Percentiles rank a stretch among this genome's conserved stretches.
These are phyloP conservation scores for Lasioglossum lativentre DNA, from an alignment of 2,888 invertebrate species.

Conservation along the genomic window DNA sequence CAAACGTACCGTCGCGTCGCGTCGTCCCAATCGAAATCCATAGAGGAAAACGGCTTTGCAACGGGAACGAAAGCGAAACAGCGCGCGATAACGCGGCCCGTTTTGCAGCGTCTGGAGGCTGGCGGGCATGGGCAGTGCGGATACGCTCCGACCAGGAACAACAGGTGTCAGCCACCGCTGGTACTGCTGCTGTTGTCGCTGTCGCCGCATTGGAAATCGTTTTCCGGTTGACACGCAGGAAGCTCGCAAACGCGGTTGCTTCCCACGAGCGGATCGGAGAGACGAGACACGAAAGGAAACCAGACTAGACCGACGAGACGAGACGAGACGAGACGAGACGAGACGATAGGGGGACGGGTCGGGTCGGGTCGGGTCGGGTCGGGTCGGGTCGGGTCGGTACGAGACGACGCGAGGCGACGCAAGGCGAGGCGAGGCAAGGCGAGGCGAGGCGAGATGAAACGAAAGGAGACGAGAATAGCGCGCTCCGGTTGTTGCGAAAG, in stretches of 20 bases:
- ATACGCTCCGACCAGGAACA: constrained; percentile 20
- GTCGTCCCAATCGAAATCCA: neutral
- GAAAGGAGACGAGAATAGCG: constrained; percentile 19
- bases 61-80: constrained; percentile 7
- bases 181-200: neutral
- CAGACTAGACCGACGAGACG: neutral
- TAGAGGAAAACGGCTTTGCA: neutral
- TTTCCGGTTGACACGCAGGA: constrained; percentile 1
- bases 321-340: neutral
- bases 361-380: neutral
- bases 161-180: constrained; percentile 39
- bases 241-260: constrained; percentile 15
- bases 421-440: neutral
- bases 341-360: no score
- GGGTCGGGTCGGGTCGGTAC: neutral
- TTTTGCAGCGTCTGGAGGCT: neutral
- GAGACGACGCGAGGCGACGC: constrained; percentile 4
- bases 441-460: neutral
- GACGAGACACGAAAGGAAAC: neutral
- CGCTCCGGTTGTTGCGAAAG: constrained; percentile 13
- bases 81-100: neutral
- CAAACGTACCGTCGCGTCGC: neutral
- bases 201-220: constrained; percentile 11
- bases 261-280: constrained; percentile 12
- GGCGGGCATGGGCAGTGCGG: neutral